Percentiles rank a stretch among this genome's conserved stretches.
These are phyloP conservation scores for Hypomecis atomaria DNA, from an alignment of 2,888 invertebrate species.

Conservation along the genomic window DNA sequence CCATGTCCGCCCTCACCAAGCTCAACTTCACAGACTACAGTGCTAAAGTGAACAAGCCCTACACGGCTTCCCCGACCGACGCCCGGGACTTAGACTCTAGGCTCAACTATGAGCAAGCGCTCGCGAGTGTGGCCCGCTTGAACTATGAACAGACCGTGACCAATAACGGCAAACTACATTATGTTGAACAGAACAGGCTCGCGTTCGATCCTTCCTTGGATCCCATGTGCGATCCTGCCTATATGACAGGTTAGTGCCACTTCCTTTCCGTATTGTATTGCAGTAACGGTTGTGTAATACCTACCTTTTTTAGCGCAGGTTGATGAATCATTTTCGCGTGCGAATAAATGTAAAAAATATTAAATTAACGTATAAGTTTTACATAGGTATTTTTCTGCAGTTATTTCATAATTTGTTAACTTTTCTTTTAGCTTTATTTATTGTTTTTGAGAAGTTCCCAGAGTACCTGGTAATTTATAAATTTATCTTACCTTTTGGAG, in stretches of 20 bases:
- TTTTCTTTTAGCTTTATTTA: no score
- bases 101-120: conserved; percentile 71
- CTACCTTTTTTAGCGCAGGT: no score
- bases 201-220: conserved; percentile 72
- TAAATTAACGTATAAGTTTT: no score
- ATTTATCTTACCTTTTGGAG: no score
- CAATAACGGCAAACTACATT: conserved; percentile 65
- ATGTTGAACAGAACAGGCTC: conserved; percentile 72
- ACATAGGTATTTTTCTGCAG: no score
- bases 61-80: conserved; percentile 60
- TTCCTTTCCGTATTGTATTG: no score
- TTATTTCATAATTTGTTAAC: no score
- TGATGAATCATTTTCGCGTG: no score
- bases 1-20: conserved; percentile 78
- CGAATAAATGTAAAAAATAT: no score
- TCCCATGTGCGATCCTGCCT: conserved; percentile 68
- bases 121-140: conserved; percentile 69
- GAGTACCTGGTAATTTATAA: no score
- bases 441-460: no score
- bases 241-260: conserved; percentile 69
- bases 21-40: conserved; percentile 80
- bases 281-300: no score
- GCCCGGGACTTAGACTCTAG: conserved; percentile 65
- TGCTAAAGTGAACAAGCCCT: conserved; percentile 76
- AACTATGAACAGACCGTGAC: conserved; percentile 73